Conservation (phyloP, 2,797 vertebrate species). For the Pseudomugil tenellus region DNA sequence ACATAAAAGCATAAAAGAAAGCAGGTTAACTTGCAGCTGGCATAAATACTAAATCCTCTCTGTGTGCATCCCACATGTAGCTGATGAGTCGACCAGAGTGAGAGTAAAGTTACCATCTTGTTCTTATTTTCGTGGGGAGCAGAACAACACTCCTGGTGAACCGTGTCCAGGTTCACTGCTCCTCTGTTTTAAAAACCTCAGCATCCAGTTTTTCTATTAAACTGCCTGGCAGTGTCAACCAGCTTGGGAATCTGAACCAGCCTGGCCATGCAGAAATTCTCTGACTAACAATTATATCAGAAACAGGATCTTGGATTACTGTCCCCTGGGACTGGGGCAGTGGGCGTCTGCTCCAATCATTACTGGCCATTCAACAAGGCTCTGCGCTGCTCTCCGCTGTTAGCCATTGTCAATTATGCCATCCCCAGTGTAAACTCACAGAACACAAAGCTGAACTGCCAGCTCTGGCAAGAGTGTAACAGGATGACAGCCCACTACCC, state of each 20-base stretch:
- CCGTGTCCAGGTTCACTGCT: constrained; percentile 83
- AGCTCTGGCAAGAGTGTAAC: constrained; percentile 84
- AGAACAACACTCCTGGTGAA: constrained; percentile 83
- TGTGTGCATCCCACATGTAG: constrained; percentile 27
- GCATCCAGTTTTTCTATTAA: constrained; percentile 90
- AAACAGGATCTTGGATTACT: constrained; percentile 89
- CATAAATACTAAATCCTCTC: constrained; percentile 24
- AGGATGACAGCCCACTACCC: constrained; percentile 80
- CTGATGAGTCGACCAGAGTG: constrained; percentile 34
- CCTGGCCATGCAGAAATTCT: constrained; percentile 89
- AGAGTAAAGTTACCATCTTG: constrained; percentile 66
- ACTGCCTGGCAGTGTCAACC: constrained; percentile 89
- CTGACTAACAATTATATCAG: constrained; percentile 93
- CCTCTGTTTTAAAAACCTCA: constrained; percentile 85
- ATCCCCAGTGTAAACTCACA: constrained; percentile 87
- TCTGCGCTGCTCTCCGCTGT: constrained; percentile 85
- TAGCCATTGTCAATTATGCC: constrained; percentile 89
- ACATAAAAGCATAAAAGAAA: constrained; percentile 85
- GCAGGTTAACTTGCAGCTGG: constrained; percentile 77
- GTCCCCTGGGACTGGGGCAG: constrained; percentile 83
- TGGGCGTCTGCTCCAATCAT: constrained; percentile 89
- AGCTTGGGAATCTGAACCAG: constrained; percentile 87
- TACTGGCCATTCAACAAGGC: constrained; percentile 88
- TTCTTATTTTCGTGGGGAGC: constrained; percentile 68
- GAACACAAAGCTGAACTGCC: constrained; percentile 86